Percentiles rank a stretch among this genome's conserved stretches.
Evolutionary conservation across 2,113 vertebrate genomes (phyloP).

Genomic region (Antechinus stuartii): DNA sequence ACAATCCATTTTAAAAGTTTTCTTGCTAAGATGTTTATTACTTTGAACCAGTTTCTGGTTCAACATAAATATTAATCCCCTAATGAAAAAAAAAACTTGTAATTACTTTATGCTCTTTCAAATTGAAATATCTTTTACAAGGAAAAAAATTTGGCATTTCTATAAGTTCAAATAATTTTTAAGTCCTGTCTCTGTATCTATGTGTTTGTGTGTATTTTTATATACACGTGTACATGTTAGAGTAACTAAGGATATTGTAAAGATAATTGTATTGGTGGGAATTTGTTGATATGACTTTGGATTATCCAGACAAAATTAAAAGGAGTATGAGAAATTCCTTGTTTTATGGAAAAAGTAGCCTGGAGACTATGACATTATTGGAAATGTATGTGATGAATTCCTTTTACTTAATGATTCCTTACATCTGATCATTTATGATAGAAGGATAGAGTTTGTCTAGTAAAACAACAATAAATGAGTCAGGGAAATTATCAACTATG

Average conservation of each 20-base stretch:
- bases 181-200: not conserved
- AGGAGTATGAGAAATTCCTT: not conserved
- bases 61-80: not conserved
- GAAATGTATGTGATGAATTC: not conserved
- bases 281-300: not conserved
- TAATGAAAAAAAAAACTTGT: not conserved
- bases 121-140: constrained; percentile 28
- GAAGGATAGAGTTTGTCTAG: not conserved
- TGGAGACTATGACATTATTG: not conserved
- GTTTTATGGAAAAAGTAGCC: not conserved
- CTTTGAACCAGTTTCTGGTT: not conserved
- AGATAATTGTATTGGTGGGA: not conserved
- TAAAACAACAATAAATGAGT: not conserved
- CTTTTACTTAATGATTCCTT: not conserved
- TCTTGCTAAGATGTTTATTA: not conserved
- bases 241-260: not conserved
- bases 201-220: not conserved
- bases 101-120: constrained; percentile 20
- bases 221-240: not conserved
- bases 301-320: not conserved
- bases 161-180: constrained; percentile 13
- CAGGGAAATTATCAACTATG: not conserved
- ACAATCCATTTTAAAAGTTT: not conserved
- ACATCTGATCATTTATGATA: not conserved
- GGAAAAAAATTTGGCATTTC: not conserved